Percentiles rank a stretch among this genome's conserved stretches.
Conservation (phyloP, 2,797 vertebrate genomes). For the Tarsius wallacei region DNA sequence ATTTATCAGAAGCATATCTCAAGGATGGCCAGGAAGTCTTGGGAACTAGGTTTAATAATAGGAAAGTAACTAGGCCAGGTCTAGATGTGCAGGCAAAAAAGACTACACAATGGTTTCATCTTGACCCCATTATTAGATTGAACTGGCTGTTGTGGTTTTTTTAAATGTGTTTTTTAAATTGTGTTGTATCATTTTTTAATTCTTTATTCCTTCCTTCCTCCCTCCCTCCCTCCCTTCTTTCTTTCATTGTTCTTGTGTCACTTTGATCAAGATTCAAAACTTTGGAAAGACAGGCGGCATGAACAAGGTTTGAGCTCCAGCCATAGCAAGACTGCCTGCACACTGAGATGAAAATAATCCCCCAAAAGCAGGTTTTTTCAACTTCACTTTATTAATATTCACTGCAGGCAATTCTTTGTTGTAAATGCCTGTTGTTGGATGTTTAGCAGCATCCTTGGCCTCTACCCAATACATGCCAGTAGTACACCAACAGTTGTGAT, state of each 20-base stretch:
- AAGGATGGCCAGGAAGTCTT: constrained; percentile 51
- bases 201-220: neutral
- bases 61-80: constrained; percentile 3
- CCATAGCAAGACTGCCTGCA: neutral
- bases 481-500: neutral
- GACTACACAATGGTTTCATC: neutral
- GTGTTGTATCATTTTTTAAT: neutral
- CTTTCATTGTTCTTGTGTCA: neutral
- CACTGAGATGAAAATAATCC: neutral
- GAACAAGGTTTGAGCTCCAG: constrained; percentile 10
- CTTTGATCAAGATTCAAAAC: constrained; percentile 50
- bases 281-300: neutral
- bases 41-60: constrained; percentile 9
- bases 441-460: neutral
- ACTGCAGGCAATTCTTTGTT: neutral
- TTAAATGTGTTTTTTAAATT: neutral
- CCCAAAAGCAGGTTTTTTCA: constrained; percentile 6
- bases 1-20: constrained; percentile 48
- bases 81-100: neutral
- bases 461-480: neutral
- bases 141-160: neutral
- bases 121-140: neutral
- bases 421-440: neutral
- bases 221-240: no score
- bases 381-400: neutral